Evolutionary conservation across 2,113 vertebrate species (phyloP), one percentile per base, ranked within the genome.

Genomic region (Bos indicus): DNA sequence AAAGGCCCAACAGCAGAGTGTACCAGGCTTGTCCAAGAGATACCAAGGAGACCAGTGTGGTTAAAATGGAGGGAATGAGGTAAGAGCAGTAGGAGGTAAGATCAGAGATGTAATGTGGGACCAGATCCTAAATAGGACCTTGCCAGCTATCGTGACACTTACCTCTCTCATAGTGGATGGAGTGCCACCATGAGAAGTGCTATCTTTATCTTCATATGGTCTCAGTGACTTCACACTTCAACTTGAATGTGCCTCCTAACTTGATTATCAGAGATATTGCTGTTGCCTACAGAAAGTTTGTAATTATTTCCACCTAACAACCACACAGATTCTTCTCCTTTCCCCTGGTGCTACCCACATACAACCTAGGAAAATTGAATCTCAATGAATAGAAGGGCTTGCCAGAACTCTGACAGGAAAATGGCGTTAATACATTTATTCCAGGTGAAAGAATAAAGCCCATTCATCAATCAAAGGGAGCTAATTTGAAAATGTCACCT

Each of bases 401-500:
- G 23, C 59, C 94, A 96, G 54, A 94, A 95, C 17, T 56, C 48
- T 83, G 64, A 88, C 64, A 86, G 59, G 62, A 82, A 97, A 95
- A 71, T 84, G 43, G 46, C 54, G 62, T 83, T 78, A 60, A 62
- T 85, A 40, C 48, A 89, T 93, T 88, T 89, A 77, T 86, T 86
- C 51, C 30, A 67, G 36, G 30, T 94, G 17, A 91, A 93, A 57
- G 57, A 91, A 90, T 90, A 90, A 97, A 95, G 77, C 10, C 77
- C 71, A 93, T 81, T 93, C 86, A 94, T 80, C 82, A 96, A 95
- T 96, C 91, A 93, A 91, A 88, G 57, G 17, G 12, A 91, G 64
- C 15, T 86, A 15, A 83, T 83, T 85, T 56, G 23, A 62, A 87
- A 95, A 48, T 17, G 59, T 71, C 59, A 21, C 74, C 21, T 14